Evolutionary conservation across 2,113 vertebrate species (phyloP).

Genomic region (Chitala chitala): DNA sequence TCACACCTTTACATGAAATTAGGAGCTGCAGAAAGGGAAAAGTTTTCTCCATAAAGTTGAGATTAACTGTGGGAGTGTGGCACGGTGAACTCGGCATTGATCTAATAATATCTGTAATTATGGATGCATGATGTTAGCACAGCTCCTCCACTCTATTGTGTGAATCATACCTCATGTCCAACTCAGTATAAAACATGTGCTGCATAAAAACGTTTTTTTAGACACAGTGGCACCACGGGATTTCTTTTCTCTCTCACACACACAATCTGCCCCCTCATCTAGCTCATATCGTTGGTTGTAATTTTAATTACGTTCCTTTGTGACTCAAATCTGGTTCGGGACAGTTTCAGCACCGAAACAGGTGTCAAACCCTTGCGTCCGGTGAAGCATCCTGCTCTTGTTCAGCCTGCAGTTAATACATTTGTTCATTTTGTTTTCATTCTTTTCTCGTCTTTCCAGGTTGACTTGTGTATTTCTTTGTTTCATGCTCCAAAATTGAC

Average conservation of each 20-base stretch:
- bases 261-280: not conserved
- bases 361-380: too few relatives aligned
- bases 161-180: not conserved
- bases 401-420: too few relatives aligned
- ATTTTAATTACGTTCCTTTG: too few relatives aligned
- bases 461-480: too few relatives aligned
- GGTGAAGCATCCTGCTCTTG: too few relatives aligned
- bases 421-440: too few relatives aligned
- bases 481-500: too few relatives aligned
- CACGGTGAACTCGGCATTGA: conserved; percentile 31
- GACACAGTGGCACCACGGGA: not conserved
- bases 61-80: conserved; percentile 31
- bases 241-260: not conserved
- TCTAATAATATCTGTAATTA: conserved; percentile 43
- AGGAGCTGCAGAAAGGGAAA: not conserved
- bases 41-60: not conserved
- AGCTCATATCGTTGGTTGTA: not conserved
- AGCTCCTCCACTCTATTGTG: conserved; percentile 24
- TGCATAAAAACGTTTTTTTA: too few relatives aligned
- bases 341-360: too few relatives aligned
- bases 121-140: conserved; percentile 42
- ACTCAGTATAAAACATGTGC: not conserved
- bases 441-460: too few relatives aligned
- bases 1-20: not conserved
- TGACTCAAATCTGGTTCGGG: too few relatives aligned